These are phyloP conservation scores for Oscheius sp. DNA, from an alignment of 2,888 invertebrate genomes.

Conservation along the genomic window DNA sequence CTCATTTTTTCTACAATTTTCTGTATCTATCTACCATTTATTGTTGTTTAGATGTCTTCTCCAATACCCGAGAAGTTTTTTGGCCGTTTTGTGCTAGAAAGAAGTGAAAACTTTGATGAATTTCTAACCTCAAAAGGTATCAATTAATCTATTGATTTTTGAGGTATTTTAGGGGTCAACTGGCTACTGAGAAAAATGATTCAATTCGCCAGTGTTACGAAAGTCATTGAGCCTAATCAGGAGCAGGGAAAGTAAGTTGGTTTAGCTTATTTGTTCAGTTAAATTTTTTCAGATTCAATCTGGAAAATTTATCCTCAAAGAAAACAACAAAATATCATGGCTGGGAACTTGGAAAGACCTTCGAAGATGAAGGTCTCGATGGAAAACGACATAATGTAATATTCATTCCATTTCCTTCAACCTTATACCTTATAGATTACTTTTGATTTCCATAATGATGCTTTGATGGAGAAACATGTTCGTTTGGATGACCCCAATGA, in stretches of 20 bases:
- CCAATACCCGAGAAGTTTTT: conserved; percentile 65
- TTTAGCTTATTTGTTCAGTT: background rate
- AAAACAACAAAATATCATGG: conserved; percentile 59
- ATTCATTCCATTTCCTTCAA: background rate
- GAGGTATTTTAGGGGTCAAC: conserved; percentile 39
- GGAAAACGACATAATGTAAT: conserved; percentile 59
- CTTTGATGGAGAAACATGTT: conserved; percentile 63
- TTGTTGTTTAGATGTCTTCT: no score
- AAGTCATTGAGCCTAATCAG: conserved; percentile 50
- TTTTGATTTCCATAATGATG: conserved; percentile 55
- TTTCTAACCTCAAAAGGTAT: conserved; percentile 65
- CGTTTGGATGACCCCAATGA: conserved; percentile 65
- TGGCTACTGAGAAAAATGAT: conserved; percentile 65
- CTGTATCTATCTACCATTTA: no score
- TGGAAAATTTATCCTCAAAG: conserved; percentile 63
- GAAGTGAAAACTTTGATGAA: conserved; percentile 69
- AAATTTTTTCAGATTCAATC: conserved; percentile 44
- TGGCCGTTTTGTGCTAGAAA: conserved; percentile 63
- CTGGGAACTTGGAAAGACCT: conserved; percentile 61
- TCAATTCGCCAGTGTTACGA: conserved; percentile 63
- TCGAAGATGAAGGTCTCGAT: conserved; percentile 66
- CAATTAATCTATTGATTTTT: background rate
- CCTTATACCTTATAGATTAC: conserved; percentile 52
- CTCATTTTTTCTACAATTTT: no score
- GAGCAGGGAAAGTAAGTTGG: conserved; percentile 39